Conservation (phyloP, 2,888 invertebrate genomes). For the Corythucha ciliata region DNA sequence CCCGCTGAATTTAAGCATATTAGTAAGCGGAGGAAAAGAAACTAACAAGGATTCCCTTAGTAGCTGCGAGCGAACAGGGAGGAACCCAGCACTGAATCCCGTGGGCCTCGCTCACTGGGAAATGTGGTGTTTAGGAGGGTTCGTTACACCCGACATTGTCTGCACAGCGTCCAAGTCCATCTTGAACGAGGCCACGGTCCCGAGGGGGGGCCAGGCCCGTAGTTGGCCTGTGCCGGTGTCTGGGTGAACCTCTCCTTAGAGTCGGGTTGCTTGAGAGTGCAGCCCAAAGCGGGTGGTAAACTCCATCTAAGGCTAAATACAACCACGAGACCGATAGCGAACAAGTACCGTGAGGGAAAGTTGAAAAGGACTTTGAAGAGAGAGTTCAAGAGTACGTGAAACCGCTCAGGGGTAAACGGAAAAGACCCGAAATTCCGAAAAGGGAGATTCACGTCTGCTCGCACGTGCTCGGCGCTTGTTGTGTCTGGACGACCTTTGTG, state of each 20-base stretch:
- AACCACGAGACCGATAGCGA: conserved; percentile 61
- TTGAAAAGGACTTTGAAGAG: conserved; percentile 60
- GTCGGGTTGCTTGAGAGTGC: conserved; percentile 55
- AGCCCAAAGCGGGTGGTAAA: conserved; percentile 55
- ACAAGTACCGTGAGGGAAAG: conserved; percentile 62
- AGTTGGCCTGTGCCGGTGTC: conserved; percentile 33
- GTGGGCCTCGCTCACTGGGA: conserved; percentile 25
- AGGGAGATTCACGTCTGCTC: not conserved
- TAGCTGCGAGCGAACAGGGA: conserved; percentile 57
- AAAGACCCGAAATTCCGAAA: conserved; percentile 1
- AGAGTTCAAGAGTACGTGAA: conserved; percentile 48
- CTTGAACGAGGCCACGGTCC: conserved; percentile 41
- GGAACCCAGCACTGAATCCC: conserved; percentile 51
- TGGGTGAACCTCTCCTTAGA: conserved; percentile 40
- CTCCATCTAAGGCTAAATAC: conserved; percentile 46
- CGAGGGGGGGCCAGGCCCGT: conserved; percentile 41
- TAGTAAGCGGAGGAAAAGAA: conserved; percentile 62
- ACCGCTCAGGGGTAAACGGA: conserved; percentile 46
- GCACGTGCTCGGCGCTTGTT: no score
- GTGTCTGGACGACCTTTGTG: no score
- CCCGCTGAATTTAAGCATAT: conserved; percentile 48
- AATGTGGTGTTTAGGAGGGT: conserved; percentile 34
- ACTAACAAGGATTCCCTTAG: conserved; percentile 54
- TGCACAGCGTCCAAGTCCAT: conserved; percentile 28
- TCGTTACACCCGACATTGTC: no score